These are phyloP conservation scores for Drosophila mercatorum DNA, from an alignment of 2,888 invertebrate species.

Conservation along the genomic window DNA sequence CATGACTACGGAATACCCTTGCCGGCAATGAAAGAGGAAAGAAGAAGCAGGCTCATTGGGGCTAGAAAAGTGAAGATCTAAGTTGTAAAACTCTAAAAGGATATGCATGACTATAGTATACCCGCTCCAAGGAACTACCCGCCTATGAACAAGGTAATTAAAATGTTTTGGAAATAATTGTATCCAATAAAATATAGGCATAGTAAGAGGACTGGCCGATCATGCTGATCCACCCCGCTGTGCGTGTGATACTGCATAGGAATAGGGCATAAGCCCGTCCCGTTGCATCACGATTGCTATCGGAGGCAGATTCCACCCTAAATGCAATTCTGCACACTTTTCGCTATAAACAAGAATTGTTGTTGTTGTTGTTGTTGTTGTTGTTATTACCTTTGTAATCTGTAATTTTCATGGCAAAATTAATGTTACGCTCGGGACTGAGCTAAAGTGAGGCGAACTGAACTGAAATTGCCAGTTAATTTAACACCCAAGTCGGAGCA, in stretches of 20 bases:
- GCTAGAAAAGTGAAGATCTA: not conserved
- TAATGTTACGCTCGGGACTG: constrained; percentile 50
- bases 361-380: not conserved
- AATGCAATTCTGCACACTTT: constrained; percentile 47
- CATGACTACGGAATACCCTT: constrained; percentile 2
- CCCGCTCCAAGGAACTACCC: not conserved
- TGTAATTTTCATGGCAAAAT: constrained; percentile 62
- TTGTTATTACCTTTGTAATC: constrained; percentile 28
- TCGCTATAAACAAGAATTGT: constrained; percentile 23
- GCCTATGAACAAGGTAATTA: not conserved
- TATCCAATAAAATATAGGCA: not conserved
- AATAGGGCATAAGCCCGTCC: not conserved
- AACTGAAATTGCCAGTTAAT: constrained; percentile 31
- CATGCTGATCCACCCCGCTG: constrained; percentile 1
- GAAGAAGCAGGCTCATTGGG: too few species aligned
- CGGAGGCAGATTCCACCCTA: not conserved
- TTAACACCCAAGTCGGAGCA: constrained; percentile 22
- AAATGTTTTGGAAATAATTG: not conserved
- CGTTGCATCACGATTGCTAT: not conserved
- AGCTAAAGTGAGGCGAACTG: constrained; percentile 11
- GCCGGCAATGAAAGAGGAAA: not conserved
- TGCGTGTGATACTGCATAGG: not conserved
- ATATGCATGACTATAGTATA: not conserved
- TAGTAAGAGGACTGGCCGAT: not conserved
- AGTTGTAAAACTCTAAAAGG: not conserved